A percentile compares a stretch with the other conserved stretches of the same genome.
These are phyloP conservation scores for Scartelaos histophorus DNA, from an alignment of 2,113 vertebrate genomes.

Conservation along the genomic window DNA sequence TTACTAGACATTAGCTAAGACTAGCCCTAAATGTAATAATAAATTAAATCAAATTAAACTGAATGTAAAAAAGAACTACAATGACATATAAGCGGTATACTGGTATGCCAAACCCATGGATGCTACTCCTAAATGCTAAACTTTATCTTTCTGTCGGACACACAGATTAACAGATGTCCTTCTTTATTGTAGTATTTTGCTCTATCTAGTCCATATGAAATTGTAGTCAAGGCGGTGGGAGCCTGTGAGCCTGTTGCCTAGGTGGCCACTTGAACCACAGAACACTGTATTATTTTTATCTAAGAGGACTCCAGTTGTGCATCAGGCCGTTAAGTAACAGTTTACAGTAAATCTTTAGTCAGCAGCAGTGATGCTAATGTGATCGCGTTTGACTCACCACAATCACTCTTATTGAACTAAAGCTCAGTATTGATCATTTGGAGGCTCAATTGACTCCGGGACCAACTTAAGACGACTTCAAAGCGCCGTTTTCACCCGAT, in stretches of 20 bases:
- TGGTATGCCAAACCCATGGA: too few relatives aligned
- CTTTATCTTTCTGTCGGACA: too few relatives aligned
- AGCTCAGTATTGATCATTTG: slow-evolving; percentile 5
- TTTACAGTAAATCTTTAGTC: slow-evolving; percentile 7
- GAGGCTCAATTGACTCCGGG: neutral
- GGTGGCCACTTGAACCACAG: neutral
- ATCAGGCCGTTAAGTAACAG: neutral
- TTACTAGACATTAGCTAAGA: too few relatives aligned
- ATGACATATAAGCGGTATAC: too few relatives aligned
- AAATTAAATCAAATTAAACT: too few relatives aligned
- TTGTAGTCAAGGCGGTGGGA: neutral
- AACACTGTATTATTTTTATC: slow-evolving; percentile 2
- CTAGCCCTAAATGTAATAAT: too few relatives aligned
- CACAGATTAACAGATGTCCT: too few relatives aligned
- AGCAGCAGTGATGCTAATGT: slow-evolving; percentile 6
- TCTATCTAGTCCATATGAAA: neutral
- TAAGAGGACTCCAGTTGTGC: neutral
- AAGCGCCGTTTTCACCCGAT: neutral
- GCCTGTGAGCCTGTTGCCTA: neutral
- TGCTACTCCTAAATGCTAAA: too few relatives aligned
- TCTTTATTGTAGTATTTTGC: too few relatives aligned
- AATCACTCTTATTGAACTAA: neutral
- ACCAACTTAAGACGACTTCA: neutral
- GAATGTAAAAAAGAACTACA: too few relatives aligned
- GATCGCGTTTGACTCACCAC: neutral